Percentiles rank a stretch among this genome's conserved stretches.
These are phyloP conservation scores for Ahaetulla prasina DNA, from an alignment of 2,113 vertebrate genomes.

Conservation along the genomic window DNA sequence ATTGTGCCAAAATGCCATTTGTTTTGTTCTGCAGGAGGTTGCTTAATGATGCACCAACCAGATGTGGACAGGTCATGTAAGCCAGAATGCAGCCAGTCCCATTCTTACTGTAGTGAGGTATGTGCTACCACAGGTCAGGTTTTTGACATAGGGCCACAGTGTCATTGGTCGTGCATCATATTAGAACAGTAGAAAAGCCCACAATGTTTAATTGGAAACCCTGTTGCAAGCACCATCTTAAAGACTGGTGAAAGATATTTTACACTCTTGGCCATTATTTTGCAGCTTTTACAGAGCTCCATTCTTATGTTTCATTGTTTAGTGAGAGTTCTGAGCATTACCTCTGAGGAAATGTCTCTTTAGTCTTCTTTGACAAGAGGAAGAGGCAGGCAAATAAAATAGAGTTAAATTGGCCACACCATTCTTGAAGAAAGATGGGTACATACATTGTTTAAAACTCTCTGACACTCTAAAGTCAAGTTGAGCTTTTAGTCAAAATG, in stretches of 20 bases:
- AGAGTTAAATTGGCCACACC: neutral
- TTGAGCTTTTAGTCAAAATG: neutral
- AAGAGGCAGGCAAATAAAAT: neutral
- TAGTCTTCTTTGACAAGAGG: neutral
- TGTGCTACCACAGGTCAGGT: constrained; percentile 43
- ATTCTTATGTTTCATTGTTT: constrained; percentile 1
- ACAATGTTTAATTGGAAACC: neutral
- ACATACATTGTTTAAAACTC: neutral
- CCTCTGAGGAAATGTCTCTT: neutral
- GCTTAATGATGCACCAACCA: constrained; percentile 78
- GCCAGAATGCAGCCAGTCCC: constrained; percentile 83
- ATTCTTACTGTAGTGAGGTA: constrained; percentile 92
- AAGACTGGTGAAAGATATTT: neutral
- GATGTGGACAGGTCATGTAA: constrained; percentile 86
- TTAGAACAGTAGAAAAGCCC: neutral
- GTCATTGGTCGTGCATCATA: constrained; percentile 5
- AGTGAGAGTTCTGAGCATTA: neutral
- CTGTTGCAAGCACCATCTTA: neutral
- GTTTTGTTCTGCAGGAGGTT: constrained; percentile 82
- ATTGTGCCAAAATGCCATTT: constrained; percentile 63
- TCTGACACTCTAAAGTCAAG: neutral
- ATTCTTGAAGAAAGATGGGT: neutral
- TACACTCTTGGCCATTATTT: neutral
- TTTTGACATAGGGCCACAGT: constrained; percentile 19
- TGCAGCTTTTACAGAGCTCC: neutral